Evolutionary conservation across 2,797 vertebrate species (phyloP).

Genomic region (Epinephelus awoara): DNA sequence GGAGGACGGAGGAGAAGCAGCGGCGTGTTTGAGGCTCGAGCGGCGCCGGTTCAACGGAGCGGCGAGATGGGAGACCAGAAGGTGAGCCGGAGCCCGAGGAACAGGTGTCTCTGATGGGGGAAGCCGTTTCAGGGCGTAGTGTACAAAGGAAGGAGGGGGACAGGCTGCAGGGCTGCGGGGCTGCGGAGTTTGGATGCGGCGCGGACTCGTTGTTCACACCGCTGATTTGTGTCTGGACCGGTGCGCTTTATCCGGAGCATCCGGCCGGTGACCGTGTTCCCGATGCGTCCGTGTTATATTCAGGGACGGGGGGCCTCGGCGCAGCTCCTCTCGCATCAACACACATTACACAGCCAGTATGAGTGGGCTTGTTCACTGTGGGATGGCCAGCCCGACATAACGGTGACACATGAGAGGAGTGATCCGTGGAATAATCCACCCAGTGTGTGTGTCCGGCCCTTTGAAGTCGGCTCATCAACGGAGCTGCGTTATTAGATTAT

Average conservation of each 20-base stretch:
- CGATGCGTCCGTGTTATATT: conserved; percentile 3
- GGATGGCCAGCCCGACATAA: neutral
- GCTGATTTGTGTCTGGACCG: too few species aligned
- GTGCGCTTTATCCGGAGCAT: too few species aligned
- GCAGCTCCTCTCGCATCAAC: conserved; percentile 62
- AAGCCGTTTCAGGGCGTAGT: conserved; percentile 73
- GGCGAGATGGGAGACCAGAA: conserved; percentile 87
- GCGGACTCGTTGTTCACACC: conserved; percentile 4
- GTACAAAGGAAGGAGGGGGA: conserved; percentile 80
- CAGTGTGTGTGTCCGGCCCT: conserved; percentile 2
- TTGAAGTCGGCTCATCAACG: conserved; percentile 43
- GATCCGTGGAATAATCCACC: neutral
- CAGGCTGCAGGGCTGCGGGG: conserved; percentile 19
- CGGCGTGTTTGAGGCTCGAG: conserved; percentile 49
- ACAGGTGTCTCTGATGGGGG: conserved; percentile 73
- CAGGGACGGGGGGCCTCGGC: conserved; percentile 45
- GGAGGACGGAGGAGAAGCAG: conserved; percentile 35
- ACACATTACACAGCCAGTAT: conserved; percentile 56
- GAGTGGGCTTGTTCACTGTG: conserved; percentile 54
- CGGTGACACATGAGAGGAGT: conserved; percentile 8
- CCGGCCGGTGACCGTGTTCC: too few species aligned
- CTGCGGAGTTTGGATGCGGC: conserved; percentile 48
- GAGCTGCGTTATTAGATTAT: conserved; percentile 79
- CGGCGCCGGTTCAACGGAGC: conserved; percentile 56
- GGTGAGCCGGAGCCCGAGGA: conserved; percentile 77